Percentiles rank a stretch among this genome's conserved stretches.
Conservation (phyloP, 2,888 invertebrate genomes). For the Pteria penguin region DNA sequence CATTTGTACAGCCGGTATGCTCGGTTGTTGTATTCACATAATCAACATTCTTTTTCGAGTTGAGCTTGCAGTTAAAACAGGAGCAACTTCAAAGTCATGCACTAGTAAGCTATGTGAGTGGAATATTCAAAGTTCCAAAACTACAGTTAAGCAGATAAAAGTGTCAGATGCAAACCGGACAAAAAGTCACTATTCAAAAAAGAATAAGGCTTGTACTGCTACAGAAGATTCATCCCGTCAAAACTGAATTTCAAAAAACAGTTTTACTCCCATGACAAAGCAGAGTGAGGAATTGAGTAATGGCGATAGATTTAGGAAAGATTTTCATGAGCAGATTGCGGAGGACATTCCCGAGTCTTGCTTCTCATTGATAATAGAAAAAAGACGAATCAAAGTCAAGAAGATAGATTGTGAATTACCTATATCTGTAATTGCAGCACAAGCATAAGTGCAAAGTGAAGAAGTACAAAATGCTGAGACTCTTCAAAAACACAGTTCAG, state of each 20-base stretch:
- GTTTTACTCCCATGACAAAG: background rate
- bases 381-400: background rate
- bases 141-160: slow-evolving; percentile 1
- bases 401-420: background rate
- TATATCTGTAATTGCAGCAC: background rate
- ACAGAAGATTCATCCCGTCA: background rate
- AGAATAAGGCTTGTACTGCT: background rate
- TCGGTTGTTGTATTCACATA: slow-evolving; percentile 21
- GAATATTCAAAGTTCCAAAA: background rate
- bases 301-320: background rate
- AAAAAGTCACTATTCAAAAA: background rate
- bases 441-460: background rate
- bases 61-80: no score
- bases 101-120: slow-evolving; percentile 8
- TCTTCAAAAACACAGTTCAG: background rate
- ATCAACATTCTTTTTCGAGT: slow-evolving; percentile 7
- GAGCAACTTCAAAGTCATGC: slow-evolving; percentile 1
- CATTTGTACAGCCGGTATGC: slow-evolving; percentile 26
- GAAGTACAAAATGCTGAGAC: background rate
- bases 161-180: background rate
- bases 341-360: background rate
- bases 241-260: background rate
- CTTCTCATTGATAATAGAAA: background rate
- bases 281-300: background rate
- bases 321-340: background rate